Conservation (phyloP, 2,888 invertebrate species). For the Sarcophaga caerulescens region DNA sequence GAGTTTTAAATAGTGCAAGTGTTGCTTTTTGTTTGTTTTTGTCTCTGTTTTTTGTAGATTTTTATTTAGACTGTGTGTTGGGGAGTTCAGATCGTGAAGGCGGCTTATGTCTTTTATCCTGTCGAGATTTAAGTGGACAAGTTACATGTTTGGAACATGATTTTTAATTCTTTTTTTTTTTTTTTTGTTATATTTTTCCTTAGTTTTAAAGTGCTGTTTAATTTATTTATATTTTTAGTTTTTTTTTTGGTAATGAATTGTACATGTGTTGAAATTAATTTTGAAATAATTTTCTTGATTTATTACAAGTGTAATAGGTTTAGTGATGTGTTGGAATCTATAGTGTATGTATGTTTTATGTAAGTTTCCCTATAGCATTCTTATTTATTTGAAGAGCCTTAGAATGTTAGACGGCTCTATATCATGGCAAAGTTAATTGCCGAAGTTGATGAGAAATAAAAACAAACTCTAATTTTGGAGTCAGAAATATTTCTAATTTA, state of each 20-base stretch:
- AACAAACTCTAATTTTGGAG: too few species aligned
- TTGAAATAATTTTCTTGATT: background rate
- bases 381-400: too few species aligned
- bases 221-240: slow-evolving; percentile 21
- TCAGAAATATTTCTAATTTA: too few species aligned
- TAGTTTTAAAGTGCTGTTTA: slow-evolving; percentile 39
- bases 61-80: slow-evolving; percentile 10
- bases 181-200: slow-evolving; percentile 52
- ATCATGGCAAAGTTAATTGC: too few species aligned
- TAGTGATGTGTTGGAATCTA: too few species aligned
- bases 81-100: slow-evolving; percentile 67
- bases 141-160: slow-evolving; percentile 63
- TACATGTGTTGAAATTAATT: slow-evolving; percentile 19
- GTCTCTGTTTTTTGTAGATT: slow-evolving; percentile 17
- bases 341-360: too few species aligned
- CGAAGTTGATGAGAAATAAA: too few species aligned
- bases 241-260: background rate
- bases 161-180: slow-evolving; percentile 24
- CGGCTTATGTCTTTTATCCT: slow-evolving; percentile 64
- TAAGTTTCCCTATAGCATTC: too few species aligned
- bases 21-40: slow-evolving; percentile 54
- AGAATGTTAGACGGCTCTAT: too few species aligned
- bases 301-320: too few species aligned
- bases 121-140: slow-evolving; percentile 67
- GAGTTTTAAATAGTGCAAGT: slow-evolving; percentile 65